phyloP scores from a whole-genome alignment of 2,113 vertebrate species.

The Poeciliopsis occidentalis region DNA sequence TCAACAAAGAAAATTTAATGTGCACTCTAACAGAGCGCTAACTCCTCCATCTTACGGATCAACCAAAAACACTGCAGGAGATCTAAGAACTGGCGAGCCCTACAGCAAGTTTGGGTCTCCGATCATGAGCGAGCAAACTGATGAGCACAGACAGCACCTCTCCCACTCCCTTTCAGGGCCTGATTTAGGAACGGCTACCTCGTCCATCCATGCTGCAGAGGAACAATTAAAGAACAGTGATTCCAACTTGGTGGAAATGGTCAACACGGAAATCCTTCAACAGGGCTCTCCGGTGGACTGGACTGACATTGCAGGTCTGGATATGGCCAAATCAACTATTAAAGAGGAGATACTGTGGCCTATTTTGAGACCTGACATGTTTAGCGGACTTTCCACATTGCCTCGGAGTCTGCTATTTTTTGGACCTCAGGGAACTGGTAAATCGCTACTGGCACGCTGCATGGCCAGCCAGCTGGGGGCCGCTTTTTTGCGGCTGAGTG shows the following conservation, averaged over 20 bases:
- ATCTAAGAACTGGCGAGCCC: conserved; percentile 87
- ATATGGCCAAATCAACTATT: conserved; percentile 94
- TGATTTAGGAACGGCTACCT: conserved; percentile 91
- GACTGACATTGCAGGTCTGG: conserved; percentile 96
- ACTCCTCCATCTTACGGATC: conserved; percentile 93
- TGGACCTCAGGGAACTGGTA: conserved; percentile 97
- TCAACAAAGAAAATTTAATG: conserved; percentile 94
- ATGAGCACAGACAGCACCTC: conserved; percentile 92
- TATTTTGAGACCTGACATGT: conserved; percentile 96
- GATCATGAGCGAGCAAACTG: conserved; percentile 88
- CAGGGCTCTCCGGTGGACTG: conserved; percentile 95
- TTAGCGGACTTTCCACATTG: conserved; percentile 92
- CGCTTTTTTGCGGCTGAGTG: conserved; percentile 91
- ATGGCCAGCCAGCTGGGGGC: conserved; percentile 97
- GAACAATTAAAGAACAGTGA: conserved; percentile 98
- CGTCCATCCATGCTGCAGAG: conserved; percentile 92
- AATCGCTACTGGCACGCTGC: conserved; percentile 93
- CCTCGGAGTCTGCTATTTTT: conserved; percentile 98
- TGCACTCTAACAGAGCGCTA: conserved; percentile 90
- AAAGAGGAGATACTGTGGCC: conserved; percentile 99
- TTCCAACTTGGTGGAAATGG: conserved; percentile 94
- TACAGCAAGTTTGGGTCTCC: conserved; percentile 94
- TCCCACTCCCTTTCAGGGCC: conserved; percentile 89
- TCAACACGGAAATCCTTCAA: conserved; percentile 95
- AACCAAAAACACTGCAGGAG: conserved; percentile 88